These are phyloP conservation scores for Cladopsammia gracilis DNA, from an alignment of 64 coral and sea anemone genomes.

Conservation along the genomic window DNA sequence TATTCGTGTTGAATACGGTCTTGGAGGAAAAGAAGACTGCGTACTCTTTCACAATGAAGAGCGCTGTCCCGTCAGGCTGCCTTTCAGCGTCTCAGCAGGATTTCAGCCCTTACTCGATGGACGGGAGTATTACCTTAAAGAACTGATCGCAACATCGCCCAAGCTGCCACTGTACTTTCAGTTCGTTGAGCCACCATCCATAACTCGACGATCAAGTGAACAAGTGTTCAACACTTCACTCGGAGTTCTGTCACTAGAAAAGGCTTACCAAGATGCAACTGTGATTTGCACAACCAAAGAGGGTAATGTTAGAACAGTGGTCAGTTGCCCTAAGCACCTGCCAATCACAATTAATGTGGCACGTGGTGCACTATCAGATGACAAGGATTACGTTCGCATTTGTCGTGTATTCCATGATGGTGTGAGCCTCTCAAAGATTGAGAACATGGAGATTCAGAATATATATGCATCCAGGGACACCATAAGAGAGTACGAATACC, in stretches of 20 bases:
- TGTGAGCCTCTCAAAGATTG: constrained; percentile 83
- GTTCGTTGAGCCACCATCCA: constrained; percentile 70
- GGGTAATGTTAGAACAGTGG: constrained; percentile 62
- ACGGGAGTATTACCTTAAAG: constrained; percentile 91
- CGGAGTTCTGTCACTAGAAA: constrained; percentile 72
- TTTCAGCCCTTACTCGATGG: constrained; percentile 89
- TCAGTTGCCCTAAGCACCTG: constrained; percentile 78
- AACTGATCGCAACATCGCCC: constrained; percentile 43
- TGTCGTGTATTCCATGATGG: constrained; percentile 89
- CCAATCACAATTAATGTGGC: constrained; percentile 82
- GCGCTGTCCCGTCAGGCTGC: constrained; percentile 59
- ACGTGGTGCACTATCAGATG: constrained; percentile 75
- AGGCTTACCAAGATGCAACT: constrained; percentile 75
- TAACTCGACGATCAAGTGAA: constrained; percentile 55
- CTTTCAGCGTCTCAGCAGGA: constrained; percentile 73
- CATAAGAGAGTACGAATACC: constrained; percentile 84
- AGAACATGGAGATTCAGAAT: constrained; percentile 89
- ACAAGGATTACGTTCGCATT: constrained; percentile 87
- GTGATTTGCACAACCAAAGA: constrained; percentile 89
- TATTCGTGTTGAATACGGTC: constrained; percentile 35
- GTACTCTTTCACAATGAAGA: constrained; percentile 84
- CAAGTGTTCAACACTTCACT: constrained; percentile 81
- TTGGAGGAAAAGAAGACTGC: constrained; percentile 65
- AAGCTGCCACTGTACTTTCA: constrained; percentile 81
- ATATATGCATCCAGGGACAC: constrained; percentile 87